Base-by-base conservation (phyloP, 2,888 invertebrate genomes). In the Eilema caniola region DNA sequence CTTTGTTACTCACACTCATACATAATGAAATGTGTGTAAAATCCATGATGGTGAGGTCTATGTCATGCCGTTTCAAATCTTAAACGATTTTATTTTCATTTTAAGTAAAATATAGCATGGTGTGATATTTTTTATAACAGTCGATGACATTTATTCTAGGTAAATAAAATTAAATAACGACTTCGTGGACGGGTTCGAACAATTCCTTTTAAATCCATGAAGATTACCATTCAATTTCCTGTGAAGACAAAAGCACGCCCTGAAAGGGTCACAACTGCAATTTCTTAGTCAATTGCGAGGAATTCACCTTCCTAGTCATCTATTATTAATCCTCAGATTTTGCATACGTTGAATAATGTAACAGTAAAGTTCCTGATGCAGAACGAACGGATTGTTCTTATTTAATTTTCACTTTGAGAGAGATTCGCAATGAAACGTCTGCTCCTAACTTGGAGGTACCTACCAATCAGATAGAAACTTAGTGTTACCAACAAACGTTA, bases 301-400 rank as follows among this genome's bases (percentile, higher is more conserved):
- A 89, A 88, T 89, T 86, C 86, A 91, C 89, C 90, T 91, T 90
- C 84, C 86, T 86, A 85, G 88, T 89, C 89, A 90, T 92, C 90
- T 92, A 92, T 90, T 91, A 93, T 92, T 91, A 91, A 92, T 91
- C 88, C 83, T 75, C 81, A 85, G 83, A 89, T 90, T 93, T 93
- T 90, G 92, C 92, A 92, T 92, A 90, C 87, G 86, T 83, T 93
- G 92, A 93, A 93, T 93, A 88, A 93, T 93, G 90, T 89, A 93
- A 84, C 78, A 86, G 84, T 72, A 76, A 78, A 88, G 83, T 86
- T 82, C 83, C 83, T 87, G 89, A 88, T 89, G 91, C 90, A 90
- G 88, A 89, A 88, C 81, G 88, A 89, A 87, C 86, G 86, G 89
- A 92, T 91, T 92, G 90, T 90, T 87, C 80, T 90, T 92, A 91